These are phyloP conservation scores for Thalassarche chlororhynchos DNA, from an alignment of 2,113 vertebrate species.

Conservation along the genomic window DNA sequence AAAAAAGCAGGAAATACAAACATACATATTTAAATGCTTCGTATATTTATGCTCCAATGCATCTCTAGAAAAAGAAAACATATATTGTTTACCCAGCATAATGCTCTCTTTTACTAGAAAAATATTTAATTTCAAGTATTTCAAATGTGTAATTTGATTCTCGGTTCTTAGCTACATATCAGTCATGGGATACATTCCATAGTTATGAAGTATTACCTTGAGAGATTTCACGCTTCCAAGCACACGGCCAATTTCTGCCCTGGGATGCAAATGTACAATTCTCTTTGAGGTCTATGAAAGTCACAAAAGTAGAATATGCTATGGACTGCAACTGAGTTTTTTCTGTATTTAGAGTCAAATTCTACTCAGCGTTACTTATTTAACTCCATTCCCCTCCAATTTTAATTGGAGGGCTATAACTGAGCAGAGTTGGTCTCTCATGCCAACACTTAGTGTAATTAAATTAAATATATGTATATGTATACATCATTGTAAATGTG, in stretches of 20 bases:
- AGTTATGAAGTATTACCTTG: slow-evolving; percentile 63
- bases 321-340: neutral
- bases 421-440: neutral
- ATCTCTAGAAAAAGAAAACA: neutral
- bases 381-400: neutral
- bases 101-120: slow-evolving; percentile 35
- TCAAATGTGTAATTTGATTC: slow-evolving; percentile 53
- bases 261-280: slow-evolving; percentile 32
- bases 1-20: neutral
- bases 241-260: neutral
- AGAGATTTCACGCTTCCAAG: slow-evolving; percentile 54
- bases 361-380: neutral
- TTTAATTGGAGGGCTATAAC: neutral
- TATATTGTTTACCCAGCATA: neutral
- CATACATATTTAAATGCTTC: neutral
- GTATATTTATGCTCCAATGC: neutral
- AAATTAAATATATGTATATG: neutral
- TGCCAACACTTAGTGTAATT: neutral
- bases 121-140: slow-evolving; percentile 39
- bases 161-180: slow-evolving; percentile 45
- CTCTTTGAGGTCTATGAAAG: neutral
- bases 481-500: neutral
- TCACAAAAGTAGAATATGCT: neutral
- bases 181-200: slow-evolving; percentile 65
- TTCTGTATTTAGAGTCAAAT: neutral